Conservation (phyloP, 2,888 invertebrate genomes). For the Linhomoeus sp. region DNA sequence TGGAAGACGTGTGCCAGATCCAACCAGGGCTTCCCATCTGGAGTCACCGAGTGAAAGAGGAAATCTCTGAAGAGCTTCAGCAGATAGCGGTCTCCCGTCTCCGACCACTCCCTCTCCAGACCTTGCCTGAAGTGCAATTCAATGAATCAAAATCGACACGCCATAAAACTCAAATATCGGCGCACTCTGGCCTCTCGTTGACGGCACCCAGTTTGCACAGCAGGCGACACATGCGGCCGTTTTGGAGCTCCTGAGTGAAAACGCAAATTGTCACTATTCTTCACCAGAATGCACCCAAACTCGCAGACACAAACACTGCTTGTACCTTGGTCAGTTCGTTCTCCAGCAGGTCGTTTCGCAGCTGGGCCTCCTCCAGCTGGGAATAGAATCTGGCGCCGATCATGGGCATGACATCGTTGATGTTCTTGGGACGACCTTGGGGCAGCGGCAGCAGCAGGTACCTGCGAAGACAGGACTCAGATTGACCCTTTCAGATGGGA, state of each 20-base stretch:
- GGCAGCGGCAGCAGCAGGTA: constrained; percentile 41
- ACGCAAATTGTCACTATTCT: too few species aligned
- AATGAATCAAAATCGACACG: not conserved
- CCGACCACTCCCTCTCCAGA: constrained; percentile 53
- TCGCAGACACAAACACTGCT: not conserved
- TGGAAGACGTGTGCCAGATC: constrained; percentile 86
- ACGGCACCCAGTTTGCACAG: constrained; percentile 77
- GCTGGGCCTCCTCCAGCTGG: constrained; percentile 70
- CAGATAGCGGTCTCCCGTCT: constrained; percentile 94
- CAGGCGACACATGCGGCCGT: constrained; percentile 71
- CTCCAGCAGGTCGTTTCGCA: constrained; percentile 67
- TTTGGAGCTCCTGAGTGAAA: constrained; percentile 54
- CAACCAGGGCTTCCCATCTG: constrained; percentile 79
- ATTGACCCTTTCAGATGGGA: not conserved
- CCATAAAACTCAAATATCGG: not conserved
- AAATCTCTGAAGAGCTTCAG: constrained; percentile 91
- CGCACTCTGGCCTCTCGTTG: constrained; percentile 76
- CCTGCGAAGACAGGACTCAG: constrained; percentile 38
- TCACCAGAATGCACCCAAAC: constrained; percentile 1
- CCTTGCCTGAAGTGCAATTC: not conserved
- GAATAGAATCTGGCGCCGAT: constrained; percentile 88
- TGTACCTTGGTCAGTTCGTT: constrained; percentile 56
- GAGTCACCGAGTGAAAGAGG: constrained; percentile 69
- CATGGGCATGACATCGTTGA: constrained; percentile 97
- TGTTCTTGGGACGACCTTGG: constrained; percentile 40